Percentiles rank a stretch among this genome's conserved stretches.
Evolutionary conservation across 2,888 invertebrate genomes (phyloP).

Genomic region (Lepidocyrtoides sp.): DNA sequence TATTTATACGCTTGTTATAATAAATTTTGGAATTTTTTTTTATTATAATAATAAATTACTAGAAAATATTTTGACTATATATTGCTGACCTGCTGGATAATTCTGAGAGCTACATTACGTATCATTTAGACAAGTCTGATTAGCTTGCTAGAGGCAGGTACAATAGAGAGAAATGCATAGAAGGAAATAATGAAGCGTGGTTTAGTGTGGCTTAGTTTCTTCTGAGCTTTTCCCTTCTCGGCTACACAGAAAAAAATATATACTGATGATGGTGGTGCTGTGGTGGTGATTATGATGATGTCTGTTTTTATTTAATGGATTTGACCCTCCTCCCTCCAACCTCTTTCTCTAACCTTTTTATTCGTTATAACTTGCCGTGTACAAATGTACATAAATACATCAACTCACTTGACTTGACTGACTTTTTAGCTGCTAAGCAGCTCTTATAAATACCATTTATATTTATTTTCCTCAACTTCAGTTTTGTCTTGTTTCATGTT

Average conservation of each 20-base stretch:
- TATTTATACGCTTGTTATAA: no score
- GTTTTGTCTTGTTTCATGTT: slow-evolving; percentile 18
- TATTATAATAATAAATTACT: neutral
- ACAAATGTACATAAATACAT: neutral
- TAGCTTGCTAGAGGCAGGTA: slow-evolving; percentile 20
- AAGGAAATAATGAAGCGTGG: slow-evolving; percentile 53
- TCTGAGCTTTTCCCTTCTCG: no score
- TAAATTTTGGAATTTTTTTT: no score
- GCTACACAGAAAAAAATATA: no score
- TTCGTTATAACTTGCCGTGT: neutral
- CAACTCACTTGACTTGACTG: slow-evolving; percentile 6
- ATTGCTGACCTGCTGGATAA: no score
- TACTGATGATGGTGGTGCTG: no score
- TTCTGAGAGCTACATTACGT: neutral
- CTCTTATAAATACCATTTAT: neutral
- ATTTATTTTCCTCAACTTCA: neutral
- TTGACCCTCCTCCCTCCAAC: slow-evolving; percentile 80
- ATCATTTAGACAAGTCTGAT: neutral
- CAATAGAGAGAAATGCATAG: neutral
- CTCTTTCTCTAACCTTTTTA: slow-evolving; percentile 68
- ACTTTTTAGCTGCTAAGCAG: neutral
- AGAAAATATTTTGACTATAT: neutral
- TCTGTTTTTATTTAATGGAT: slow-evolving; percentile 78
- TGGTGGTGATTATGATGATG: slow-evolving; percentile 61
- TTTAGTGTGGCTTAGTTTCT: no score